Conservation (phyloP, 2,888 invertebrate species). For the Lasiommata megera region DNA sequence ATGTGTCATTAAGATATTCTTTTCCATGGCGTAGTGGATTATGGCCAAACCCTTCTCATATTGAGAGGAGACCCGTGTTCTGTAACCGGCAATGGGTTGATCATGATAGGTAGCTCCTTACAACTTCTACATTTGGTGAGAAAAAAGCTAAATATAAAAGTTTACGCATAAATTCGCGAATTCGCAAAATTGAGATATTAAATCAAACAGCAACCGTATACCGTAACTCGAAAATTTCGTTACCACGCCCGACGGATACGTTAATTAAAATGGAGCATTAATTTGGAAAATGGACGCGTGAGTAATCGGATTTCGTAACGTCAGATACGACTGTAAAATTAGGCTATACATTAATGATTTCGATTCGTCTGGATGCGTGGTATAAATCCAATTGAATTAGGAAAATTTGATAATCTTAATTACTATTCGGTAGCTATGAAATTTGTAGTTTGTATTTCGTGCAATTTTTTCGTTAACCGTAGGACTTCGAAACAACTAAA, state of each 20-base stretch:
- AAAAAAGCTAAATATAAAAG: no score
- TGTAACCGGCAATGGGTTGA: no score
- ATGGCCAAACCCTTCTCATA: no score
- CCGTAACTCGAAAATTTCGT: not conserved
- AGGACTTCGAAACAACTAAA: no score
- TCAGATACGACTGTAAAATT: not conserved
- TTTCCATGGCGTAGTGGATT: no score
- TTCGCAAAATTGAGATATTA: not conserved
- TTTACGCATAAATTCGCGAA: not conserved
- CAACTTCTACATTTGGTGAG: no score
- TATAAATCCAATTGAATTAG: not conserved
- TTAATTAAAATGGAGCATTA: not conserved
- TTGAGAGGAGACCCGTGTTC: no score
- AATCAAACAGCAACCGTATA: not conserved
- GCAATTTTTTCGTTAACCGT: no score
- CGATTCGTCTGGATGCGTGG: not conserved
- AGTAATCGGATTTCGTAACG: not conserved
- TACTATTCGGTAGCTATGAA: no score
- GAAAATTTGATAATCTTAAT: not conserved
- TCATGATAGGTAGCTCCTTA: no score
- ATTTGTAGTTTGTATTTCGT: no score
- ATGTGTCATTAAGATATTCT: no score
- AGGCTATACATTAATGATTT: not conserved
- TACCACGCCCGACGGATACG: not conserved
- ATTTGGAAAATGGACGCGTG: not conserved